Percentiles rank a stretch among this genome's conserved stretches.
These are phyloP conservation scores for Morpho helenor DNA, from an alignment of 2,888 invertebrate genomes.

Conservation along the genomic window DNA sequence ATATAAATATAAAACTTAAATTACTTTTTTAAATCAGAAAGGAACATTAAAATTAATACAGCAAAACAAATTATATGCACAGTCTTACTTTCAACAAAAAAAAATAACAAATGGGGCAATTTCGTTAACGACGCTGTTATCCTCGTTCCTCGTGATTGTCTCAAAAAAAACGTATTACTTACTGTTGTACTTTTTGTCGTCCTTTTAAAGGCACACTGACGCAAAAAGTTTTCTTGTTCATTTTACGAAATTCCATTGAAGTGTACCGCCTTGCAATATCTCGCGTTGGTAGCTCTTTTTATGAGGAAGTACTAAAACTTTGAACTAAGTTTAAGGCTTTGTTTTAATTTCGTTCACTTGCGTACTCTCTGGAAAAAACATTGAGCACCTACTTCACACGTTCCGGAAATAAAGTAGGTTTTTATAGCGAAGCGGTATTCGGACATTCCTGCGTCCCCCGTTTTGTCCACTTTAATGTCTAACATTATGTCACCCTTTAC, in stretches of 20 bases:
- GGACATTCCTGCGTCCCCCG: constrained; percentile 22
- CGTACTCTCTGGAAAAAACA: constrained; percentile 44
- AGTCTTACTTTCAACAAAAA: constrained; percentile 13
- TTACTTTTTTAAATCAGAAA: background rate
- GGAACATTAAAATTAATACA: constrained; percentile 5
- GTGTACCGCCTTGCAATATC: constrained; percentile 58
- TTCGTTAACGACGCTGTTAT: constrained; percentile 24
- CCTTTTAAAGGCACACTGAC: constrained; percentile 37
- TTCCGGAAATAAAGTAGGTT: constrained; percentile 56
- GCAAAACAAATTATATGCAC: constrained; percentile 13
- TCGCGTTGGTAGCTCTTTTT: constrained; percentile 60
- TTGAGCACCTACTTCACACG: constrained; percentile 54
- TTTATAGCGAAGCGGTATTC: constrained; percentile 45
- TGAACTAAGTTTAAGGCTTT: constrained; percentile 66
- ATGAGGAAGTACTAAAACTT: constrained; percentile 61
- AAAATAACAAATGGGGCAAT: constrained; percentile 25
- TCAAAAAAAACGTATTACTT: constrained; percentile 18
- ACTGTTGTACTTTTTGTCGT: constrained; percentile 21
- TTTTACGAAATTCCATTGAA: constrained; percentile 38
- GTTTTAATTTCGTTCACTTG: constrained; percentile 71
- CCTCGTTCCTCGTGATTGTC: constrained; percentile 20
- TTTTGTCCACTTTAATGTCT: constrained; percentile 20
- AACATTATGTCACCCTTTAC: constrained; percentile 20
- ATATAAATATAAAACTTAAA: too few relatives aligned
- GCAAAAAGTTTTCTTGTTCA: constrained; percentile 33